A percentile compares a stretch with the other conserved stretches of the same genome.
Evolutionary conservation across 2,888 invertebrate species (phyloP).

Genomic region (Loripinus fragilis): DNA sequence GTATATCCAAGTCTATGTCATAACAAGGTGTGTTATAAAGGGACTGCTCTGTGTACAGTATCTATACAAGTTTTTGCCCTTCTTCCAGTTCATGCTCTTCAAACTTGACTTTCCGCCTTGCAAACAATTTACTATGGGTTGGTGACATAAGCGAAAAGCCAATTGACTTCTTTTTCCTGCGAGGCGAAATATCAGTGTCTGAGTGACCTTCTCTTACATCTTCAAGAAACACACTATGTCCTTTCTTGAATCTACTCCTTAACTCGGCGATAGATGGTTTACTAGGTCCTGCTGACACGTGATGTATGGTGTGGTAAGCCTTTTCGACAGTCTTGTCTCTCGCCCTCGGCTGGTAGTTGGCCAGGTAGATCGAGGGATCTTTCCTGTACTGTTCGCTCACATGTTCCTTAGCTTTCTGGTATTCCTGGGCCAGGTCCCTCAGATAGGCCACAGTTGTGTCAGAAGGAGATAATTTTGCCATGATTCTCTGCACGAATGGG

Average conservation of each 20-base stretch:
- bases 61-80: slow-evolving; percentile 22
- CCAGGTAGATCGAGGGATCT: slow-evolving; percentile 24
- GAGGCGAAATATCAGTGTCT: neutral
- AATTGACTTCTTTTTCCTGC: neutral
- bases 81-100: slow-evolving; percentile 33
- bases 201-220: neutral
- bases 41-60: neutral
- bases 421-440: slow-evolving; percentile 10
- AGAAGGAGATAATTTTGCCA: slow-evolving; percentile 32
- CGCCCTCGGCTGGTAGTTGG: neutral
- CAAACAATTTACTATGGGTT: slow-evolving; percentile 10
- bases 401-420: slow-evolving; percentile 12
- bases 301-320: slow-evolving; percentile 32
- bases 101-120: slow-evolving; percentile 30
- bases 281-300: neutral
- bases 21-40: too few species aligned
- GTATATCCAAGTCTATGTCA: too few species aligned
- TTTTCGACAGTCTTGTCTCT: slow-evolving; percentile 17
- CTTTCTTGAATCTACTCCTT: slow-evolving; percentile 9
- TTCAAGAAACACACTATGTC: neutral
- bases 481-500: slow-evolving; percentile 26
- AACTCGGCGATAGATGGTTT: slow-evolving; percentile 14
- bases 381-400: slow-evolving; percentile 19
- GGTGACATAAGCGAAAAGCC: slow-evolving; percentile 21
- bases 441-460: neutral